These are phyloP conservation scores for Pheosia gnoma DNA, from an alignment of 2,888 invertebrate genomes.

Conservation along the genomic window DNA sequence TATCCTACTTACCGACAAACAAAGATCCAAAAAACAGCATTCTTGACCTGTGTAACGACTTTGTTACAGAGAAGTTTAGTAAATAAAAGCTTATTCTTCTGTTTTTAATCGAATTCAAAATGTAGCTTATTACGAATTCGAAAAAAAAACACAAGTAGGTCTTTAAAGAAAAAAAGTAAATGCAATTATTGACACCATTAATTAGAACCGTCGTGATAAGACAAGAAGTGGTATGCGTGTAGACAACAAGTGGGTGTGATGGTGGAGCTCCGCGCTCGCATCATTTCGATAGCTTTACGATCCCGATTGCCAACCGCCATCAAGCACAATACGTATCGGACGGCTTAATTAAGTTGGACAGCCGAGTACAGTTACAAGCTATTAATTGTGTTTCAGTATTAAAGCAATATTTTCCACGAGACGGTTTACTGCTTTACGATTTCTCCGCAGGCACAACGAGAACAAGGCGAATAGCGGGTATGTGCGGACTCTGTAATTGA, in stretches of 20 bases:
- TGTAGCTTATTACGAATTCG: too few relatives aligned
- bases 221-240: slow-evolving; percentile 4
- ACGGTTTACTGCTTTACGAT: slow-evolving; percentile 55
- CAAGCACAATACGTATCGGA: slow-evolving; percentile 52
- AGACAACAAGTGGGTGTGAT: slow-evolving; percentile 29
- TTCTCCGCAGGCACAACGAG: slow-evolving; percentile 46
- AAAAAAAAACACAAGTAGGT: neutral
- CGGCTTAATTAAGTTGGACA: slow-evolving; percentile 55
- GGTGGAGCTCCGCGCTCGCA: slow-evolving; percentile 21
- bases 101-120: too few relatives aligned
- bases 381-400: slow-evolving; percentile 44
- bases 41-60: too few relatives aligned
- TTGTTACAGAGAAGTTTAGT: too few relatives aligned
- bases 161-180: neutral
- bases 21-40: too few relatives aligned
- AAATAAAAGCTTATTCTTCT: too few relatives aligned
- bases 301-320: slow-evolving; percentile 47
- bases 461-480: slow-evolving; percentile 49
- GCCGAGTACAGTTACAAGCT: slow-evolving; percentile 37
- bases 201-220: slow-evolving; percentile 12
- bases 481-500: slow-evolving; percentile 63
- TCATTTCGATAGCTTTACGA: slow-evolving; percentile 52
- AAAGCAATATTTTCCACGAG: slow-evolving; percentile 42
- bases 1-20: too few relatives aligned
- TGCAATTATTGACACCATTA: neutral